These are phyloP conservation scores for Pygoscelis adeliae DNA, from an alignment of 2,113 vertebrate species.

Conservation along the genomic window DNA sequence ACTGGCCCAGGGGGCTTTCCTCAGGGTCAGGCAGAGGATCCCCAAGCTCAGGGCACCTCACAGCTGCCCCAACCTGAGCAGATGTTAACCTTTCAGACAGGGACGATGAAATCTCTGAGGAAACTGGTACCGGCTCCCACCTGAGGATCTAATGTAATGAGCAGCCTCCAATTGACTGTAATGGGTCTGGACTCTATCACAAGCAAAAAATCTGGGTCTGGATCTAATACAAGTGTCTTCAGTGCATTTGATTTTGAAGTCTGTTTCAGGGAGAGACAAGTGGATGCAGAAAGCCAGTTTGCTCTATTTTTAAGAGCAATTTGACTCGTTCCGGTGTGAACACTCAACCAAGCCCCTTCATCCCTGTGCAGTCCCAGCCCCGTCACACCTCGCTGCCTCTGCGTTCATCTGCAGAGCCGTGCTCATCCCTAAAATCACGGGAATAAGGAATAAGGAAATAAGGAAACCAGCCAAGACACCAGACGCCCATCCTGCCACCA, in stretches of 20 bases:
- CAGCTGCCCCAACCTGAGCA: not conserved
- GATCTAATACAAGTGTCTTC: not conserved
- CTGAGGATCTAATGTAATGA: not conserved
- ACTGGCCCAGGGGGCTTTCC: not conserved
- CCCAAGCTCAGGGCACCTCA: not conserved
- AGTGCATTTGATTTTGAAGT: not conserved
- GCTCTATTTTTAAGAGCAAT: not conserved
- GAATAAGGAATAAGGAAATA: too few species aligned
- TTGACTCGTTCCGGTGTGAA: not conserved
- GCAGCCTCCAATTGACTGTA: not conserved
- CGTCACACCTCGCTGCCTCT: not conserved
- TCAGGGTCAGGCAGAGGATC: not conserved
- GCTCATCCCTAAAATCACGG: not conserved
- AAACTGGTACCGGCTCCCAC: not conserved
- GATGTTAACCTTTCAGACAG: not conserved
- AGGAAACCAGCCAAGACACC: not conserved
- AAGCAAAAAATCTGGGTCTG: not conserved
- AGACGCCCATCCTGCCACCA: not conserved
- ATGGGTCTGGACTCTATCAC: not conserved
- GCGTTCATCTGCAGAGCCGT: not conserved
- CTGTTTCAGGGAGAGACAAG: not conserved
- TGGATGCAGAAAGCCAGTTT: not conserved
- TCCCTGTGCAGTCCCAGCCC: not conserved
- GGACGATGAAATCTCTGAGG: not conserved
- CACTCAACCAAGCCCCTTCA: not conserved